phyloP scores from a whole-genome alignment of 2,888 invertebrate genomes.

The Vannuccia rotundouncinata region DNA sequence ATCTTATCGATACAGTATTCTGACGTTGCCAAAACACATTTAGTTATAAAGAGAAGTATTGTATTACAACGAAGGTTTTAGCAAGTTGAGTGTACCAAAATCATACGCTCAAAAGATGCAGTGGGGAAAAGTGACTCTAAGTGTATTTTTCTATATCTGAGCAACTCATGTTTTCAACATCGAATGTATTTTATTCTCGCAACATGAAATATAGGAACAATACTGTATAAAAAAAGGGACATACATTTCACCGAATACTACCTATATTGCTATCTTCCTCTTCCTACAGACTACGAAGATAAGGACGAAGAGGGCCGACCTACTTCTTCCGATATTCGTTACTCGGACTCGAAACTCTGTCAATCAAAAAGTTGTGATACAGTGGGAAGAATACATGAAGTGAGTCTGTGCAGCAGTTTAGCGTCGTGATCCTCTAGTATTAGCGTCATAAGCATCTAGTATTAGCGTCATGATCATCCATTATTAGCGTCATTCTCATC shows the following conservation, averaged over 20 bases:
- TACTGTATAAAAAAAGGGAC: neutral
- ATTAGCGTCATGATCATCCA: too few species aligned
- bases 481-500: too few species aligned
- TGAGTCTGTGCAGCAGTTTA: too few species aligned
- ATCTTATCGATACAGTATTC: too few species aligned
- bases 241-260: neutral
- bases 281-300: neutral
- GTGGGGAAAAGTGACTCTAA: too few species aligned
- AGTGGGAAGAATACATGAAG: neutral
- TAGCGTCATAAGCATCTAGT: too few species aligned
- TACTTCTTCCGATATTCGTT: neutral
- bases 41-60: too few species aligned
- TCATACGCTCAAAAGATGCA: too few species aligned
- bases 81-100: too few species aligned
- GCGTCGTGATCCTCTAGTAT: too few species aligned
- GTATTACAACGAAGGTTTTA: too few species aligned
- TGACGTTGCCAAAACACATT: too few species aligned
- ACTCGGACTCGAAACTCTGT: neutral
- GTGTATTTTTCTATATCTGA: neutral
- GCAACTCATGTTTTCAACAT: neutral
- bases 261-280: neutral
- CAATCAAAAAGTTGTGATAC: conserved; percentile 13
- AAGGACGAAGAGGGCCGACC: neutral
- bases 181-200: neutral
- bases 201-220: neutral